Conservation (phyloP, 1,140 invertebrate genomes). For the Bombus soroeensis region DNA sequence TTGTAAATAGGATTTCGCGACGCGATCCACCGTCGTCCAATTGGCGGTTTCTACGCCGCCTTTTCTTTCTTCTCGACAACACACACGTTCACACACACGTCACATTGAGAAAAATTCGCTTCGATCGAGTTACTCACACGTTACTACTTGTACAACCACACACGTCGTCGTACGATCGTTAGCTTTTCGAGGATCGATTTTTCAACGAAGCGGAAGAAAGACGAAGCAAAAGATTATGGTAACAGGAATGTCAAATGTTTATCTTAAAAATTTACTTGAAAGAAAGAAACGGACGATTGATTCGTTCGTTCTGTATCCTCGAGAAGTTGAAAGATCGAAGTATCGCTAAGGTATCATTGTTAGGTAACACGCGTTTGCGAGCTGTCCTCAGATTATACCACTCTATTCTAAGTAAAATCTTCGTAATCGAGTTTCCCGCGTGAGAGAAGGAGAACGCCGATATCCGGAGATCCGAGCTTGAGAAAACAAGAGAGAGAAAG, state of each 20-base stretch:
- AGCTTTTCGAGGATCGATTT: slow-evolving; percentile 6
- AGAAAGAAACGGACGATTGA: not conserved
- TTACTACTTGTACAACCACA: not conserved
- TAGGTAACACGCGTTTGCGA: slow-evolving; percentile 37
- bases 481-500: not conserved
- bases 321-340: not conserved
- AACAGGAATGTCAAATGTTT: not conserved
- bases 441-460: not conserved
- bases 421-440: not conserved
- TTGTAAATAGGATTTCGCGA: slow-evolving; percentile 49
- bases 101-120: slow-evolving; percentile 5
- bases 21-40: slow-evolving; percentile 9
- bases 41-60: not conserved
- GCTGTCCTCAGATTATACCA: slow-evolving; percentile 39
- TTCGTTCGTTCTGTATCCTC: not conserved
- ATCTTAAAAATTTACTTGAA: not conserved
- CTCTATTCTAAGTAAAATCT: slow-evolving; percentile 27
- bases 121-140: slow-evolving; percentile 34
- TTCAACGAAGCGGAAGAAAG: too few relatives aligned
- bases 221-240: too few relatives aligned
- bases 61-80: slow-evolving; percentile 14
- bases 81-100: not conserved
- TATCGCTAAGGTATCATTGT: slow-evolving; percentile 44
- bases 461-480: not conserved
- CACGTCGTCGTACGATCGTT: not conserved